Percentiles rank a stretch among this genome's conserved stretches.
phyloP scores from a whole-genome alignment of 2,888 invertebrate genomes.

The Tanypteryx hageni region DNA sequence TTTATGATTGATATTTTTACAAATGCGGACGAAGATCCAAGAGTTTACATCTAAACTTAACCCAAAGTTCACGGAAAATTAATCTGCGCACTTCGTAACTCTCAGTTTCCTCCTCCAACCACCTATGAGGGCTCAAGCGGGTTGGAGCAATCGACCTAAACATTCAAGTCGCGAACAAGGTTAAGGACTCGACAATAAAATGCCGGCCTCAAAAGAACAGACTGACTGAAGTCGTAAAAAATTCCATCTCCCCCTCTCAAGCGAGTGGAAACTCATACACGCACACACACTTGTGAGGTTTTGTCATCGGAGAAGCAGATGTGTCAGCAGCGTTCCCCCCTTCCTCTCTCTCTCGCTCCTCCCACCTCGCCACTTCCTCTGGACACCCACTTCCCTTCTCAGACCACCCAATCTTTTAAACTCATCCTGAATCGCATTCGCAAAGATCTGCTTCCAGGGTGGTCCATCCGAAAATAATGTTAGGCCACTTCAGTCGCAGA shows the following conservation, averaged over 20 bases:
- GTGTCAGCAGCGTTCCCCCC: too few species aligned
- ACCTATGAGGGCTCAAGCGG: too few species aligned
- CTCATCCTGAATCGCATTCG: background rate
- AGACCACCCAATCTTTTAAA: background rate
- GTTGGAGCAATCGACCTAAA: background rate
- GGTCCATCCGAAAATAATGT: too few species aligned
- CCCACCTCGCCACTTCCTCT: background rate
- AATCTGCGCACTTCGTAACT: too few species aligned
- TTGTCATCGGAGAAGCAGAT: background rate
- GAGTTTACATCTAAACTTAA: too few species aligned
- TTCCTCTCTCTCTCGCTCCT: too few species aligned
- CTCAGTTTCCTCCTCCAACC: too few species aligned
- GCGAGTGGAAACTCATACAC: background rate
- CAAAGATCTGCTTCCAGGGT: background rate
- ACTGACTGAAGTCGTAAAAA: background rate
- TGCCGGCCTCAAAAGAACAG: background rate
- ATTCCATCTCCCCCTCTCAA: background rate
- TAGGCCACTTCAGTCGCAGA: background rate
- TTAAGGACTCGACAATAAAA: background rate
- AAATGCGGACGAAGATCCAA: too few species aligned
- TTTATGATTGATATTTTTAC: too few species aligned
- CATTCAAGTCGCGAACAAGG: background rate
- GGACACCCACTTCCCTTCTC: background rate
- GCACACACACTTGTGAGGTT: background rate
- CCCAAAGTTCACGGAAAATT: too few species aligned